Evolutionary conservation across 2,797 vertebrate genomes (phyloP).

Genomic region (Peromyscus attwateri): DNA sequence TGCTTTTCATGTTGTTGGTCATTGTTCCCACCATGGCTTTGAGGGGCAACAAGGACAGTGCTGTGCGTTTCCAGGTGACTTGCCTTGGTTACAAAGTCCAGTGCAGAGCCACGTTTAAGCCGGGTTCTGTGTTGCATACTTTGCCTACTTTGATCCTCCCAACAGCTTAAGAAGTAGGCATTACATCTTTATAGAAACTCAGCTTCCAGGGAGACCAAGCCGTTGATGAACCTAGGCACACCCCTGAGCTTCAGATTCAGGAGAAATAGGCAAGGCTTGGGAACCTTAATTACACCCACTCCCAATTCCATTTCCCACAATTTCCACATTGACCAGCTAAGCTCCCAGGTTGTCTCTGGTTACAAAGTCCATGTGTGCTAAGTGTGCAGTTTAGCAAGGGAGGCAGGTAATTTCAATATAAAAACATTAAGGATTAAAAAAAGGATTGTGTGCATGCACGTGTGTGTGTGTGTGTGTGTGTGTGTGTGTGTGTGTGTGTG

Average conservation of each 20-base stretch:
- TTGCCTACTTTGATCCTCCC: constrained; percentile 53
- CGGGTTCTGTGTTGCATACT: not conserved
- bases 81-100: not conserved
- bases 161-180: not conserved
- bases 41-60: rapidly evolving
- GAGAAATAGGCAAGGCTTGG: not conserved
- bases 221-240: not conserved
- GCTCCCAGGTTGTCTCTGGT: not conserved
- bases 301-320: not conserved
- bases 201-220: constrained; percentile 12
- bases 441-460: not conserved
- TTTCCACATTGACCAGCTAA: not conserved
- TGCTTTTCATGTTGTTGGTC: not conserved
- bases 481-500: too few relatives aligned
- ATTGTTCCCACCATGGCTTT: not conserved
- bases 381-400: not conserved
- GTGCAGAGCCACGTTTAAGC: not conserved
- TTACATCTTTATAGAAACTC: constrained; percentile 22
- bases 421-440: not conserved
- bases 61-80: not conserved
- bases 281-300: not conserved
- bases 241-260: constrained; percentile 14
- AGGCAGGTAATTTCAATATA: not conserved
- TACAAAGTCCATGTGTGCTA: not conserved
- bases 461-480: too few relatives aligned